Conservation (phyloP, 2,888 invertebrate genomes). For the Lamproptera curius region DNA sequence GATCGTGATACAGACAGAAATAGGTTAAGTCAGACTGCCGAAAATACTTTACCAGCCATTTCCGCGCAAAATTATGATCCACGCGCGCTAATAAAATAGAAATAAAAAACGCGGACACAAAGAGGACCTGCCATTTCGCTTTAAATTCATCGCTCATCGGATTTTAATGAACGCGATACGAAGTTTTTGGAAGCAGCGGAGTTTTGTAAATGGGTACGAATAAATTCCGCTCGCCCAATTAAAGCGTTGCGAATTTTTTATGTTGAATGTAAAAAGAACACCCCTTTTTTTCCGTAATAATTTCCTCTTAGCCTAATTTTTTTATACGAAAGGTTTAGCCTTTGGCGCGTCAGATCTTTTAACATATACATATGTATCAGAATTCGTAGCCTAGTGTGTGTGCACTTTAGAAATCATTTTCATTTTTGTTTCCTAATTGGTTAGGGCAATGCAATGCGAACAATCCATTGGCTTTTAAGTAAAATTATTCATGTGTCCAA, state of each 20-base stretch:
- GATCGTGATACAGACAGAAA: neutral
- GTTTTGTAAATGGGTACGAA: neutral
- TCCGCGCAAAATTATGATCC: constrained; percentile 1
- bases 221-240: constrained; percentile 9
- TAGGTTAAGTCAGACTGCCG: constrained; percentile 1
- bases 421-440: neutral
- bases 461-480: too few relatives aligned
- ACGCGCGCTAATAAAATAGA: constrained; percentile 4
- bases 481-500: too few relatives aligned
- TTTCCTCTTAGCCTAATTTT: too few relatives aligned
- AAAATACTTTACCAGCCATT: neutral
- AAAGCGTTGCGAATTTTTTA: constrained; percentile 6
- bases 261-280: neutral
- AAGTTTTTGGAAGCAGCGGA: constrained; percentile 1
- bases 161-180: constrained; percentile 11
- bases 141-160: constrained; percentile 13
- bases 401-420: too few relatives aligned
- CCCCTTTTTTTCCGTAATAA: too few relatives aligned
- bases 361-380: too few relatives aligned
- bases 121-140: neutral
- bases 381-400: too few relatives aligned
- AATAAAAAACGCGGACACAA: constrained; percentile 8
- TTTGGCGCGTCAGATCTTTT: too few relatives aligned
- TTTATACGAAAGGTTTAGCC: too few relatives aligned
- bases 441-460: neutral